Percentiles rank a stretch among this genome's conserved stretches.
These are phyloP conservation scores for Chondrilla cf. caribensis DNA, from an alignment of 37 sponge, comb jelly and placozoan species.

Conservation along the genomic window DNA sequence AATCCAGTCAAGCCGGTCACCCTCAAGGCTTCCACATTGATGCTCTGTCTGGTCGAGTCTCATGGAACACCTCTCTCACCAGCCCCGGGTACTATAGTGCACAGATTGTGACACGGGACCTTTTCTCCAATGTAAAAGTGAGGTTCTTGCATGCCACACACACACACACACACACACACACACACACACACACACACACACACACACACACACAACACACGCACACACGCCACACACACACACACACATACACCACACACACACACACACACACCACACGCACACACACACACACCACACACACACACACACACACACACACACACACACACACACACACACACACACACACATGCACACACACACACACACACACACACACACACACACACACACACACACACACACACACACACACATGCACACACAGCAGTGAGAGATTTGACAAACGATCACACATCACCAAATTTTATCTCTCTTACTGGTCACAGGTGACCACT, in stretches of 20 bases:
- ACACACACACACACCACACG: too few relatives aligned
- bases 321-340: too few relatives aligned
- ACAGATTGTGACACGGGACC: constrained; percentile 46
- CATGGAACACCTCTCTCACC: constrained; percentile 56
- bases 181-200: not conserved
- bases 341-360: too few relatives aligned
- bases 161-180: not conserved
- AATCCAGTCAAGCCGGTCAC: constrained; percentile 56
- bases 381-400: too few relatives aligned
- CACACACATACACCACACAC: not conserved
- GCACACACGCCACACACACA: not conserved
- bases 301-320: too few relatives aligned
- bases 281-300: too few relatives aligned
- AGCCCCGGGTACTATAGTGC: constrained; percentile 70
- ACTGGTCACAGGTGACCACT: constrained; percentile 27
- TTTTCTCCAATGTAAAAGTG: constrained; percentile 45
- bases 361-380: too few relatives aligned
- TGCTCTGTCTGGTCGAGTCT: constrained; percentile 56
- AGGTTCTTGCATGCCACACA: not conserved
- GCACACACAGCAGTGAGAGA: too few relatives aligned
- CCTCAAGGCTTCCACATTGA: constrained; percentile 62
- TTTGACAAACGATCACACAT: too few relatives aligned
- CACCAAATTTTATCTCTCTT: too few relatives aligned
- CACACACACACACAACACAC: not conserved
- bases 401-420: too few relatives aligned